Evolutionary conservation across 2,797 vertebrate species (phyloP).

Genomic region (Alosa sapidissima): DNA sequence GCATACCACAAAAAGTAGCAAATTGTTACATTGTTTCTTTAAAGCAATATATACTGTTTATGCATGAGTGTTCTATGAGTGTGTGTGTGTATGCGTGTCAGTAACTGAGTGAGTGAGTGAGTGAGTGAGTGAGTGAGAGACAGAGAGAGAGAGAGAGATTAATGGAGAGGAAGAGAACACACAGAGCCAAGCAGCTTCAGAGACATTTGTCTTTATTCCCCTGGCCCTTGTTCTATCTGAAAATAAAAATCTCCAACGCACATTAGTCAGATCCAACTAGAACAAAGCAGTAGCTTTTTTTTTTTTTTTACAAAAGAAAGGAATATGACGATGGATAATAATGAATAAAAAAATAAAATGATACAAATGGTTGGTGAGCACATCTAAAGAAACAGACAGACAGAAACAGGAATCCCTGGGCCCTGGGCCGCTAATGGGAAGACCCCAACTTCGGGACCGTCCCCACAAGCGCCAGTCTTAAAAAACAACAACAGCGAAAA

Average conservation of each 20-base stretch:
- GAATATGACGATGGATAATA: conserved; percentile 57
- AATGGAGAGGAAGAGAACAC: conserved; percentile 26
- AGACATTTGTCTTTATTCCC: conserved; percentile 58
- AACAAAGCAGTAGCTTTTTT: conserved; percentile 56
- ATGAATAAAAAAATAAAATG: conserved; percentile 65
- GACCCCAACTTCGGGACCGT: conserved; percentile 31
- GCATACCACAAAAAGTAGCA: too few relatives aligned
- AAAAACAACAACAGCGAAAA: conserved; percentile 27
- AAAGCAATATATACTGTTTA: too few relatives aligned
- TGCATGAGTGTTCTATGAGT: conserved; percentile 21
- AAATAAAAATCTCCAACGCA: conserved; percentile 50
- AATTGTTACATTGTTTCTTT: too few relatives aligned
- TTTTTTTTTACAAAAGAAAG: conserved; percentile 62
- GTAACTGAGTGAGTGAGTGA: too few relatives aligned
- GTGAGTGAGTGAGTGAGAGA: too few relatives aligned
- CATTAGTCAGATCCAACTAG: conserved; percentile 43
- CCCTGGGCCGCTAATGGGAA: conserved; percentile 48
- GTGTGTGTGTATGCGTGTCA: background rate
- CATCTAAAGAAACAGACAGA: conserved; percentile 57
- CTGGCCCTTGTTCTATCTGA: conserved; percentile 51
- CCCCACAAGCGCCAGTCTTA: background rate
- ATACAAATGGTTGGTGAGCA: conserved; percentile 58
- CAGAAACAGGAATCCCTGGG: conserved; percentile 56
- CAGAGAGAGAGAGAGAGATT: too few relatives aligned
- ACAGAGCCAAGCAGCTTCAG: conserved; percentile 32